Evolutionary conservation across 2,797 vertebrate species (phyloP).

Genomic region (Phataginus tricuspis): DNA sequence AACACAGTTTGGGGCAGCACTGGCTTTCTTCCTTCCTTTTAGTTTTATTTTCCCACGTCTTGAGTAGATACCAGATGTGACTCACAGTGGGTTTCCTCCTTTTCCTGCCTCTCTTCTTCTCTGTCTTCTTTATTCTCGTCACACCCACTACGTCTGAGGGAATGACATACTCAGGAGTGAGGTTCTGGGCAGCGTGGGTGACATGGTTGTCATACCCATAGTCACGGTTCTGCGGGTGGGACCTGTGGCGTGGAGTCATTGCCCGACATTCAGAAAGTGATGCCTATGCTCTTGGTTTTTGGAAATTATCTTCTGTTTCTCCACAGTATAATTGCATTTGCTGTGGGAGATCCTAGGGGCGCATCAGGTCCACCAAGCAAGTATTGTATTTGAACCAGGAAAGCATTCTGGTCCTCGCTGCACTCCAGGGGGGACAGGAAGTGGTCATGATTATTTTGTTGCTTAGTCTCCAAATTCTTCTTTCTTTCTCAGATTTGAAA

Average conservation of each 20-base stretch:
- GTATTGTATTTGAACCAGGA: neutral
- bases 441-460: neutral
- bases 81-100: neutral
- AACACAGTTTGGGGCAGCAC: neutral
- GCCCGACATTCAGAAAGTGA: neutral
- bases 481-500: neutral
- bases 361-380: neutral
- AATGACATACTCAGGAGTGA: neutral
- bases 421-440: neutral
- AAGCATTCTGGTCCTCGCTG: neutral
- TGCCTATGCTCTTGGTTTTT: neutral
- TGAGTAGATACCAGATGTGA: neutral
- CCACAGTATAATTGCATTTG: neutral
- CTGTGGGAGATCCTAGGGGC: neutral
- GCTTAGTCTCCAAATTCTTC: neutral
- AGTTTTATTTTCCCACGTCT: neutral
- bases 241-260: neutral
- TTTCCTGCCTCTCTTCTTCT: neutral
- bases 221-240: no score
- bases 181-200: no score
- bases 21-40: neutral
- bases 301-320: neutral
- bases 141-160: neutral
- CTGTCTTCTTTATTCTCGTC: neutral
- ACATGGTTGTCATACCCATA: neutral